phyloP scores from a whole-genome alignment of 2,888 invertebrate genomes.

The Caenorhabditis sulstoni region DNA sequence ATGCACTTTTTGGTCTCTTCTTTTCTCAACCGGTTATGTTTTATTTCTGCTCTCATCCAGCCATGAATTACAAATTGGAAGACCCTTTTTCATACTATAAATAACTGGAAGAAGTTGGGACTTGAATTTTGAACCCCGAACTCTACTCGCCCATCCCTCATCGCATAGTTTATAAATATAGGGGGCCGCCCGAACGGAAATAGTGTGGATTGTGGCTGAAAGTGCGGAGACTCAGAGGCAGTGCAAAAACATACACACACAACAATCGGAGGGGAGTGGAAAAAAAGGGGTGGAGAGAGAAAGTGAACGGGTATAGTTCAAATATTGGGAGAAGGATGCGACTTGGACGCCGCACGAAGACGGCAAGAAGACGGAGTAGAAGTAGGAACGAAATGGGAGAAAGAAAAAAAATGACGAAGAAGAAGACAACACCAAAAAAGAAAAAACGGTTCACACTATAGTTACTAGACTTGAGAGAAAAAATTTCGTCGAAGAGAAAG shows the following conservation, averaged over 20 bases:
- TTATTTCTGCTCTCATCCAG: no score
- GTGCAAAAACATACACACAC: slow-evolving; percentile 44
- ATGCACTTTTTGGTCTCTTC: no score
- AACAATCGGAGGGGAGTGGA: slow-evolving; percentile 28
- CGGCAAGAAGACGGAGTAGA: slow-evolving; percentile 9
- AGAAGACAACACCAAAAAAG: no score
- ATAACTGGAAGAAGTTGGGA: not conserved
- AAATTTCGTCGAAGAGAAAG: slow-evolving; percentile 39
- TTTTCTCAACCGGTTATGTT: no score
- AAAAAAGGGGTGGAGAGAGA: not conserved
- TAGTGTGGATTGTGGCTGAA: slow-evolving; percentile 11
- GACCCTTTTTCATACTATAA: no score
- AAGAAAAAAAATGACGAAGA: not conserved
- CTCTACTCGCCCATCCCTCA: not conserved
- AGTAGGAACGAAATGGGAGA: not conserved
- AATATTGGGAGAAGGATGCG: slow-evolving; percentile 48
- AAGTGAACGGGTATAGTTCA: slow-evolving; percentile 63
- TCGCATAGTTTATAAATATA: slow-evolving; percentile 7
- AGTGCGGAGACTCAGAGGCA: slow-evolving; percentile 8
- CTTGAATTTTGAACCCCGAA: slow-evolving; percentile 3
- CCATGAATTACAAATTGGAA: no score
- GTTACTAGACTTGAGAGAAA: slow-evolving; percentile 27
- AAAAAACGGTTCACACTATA: slow-evolving; percentile 47
- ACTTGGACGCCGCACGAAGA: slow-evolving; percentile 10
- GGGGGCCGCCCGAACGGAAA: slow-evolving; percentile 2